These are phyloP conservation scores for Allophyes oxyacanthae DNA, from an alignment of 2,888 invertebrate species.

Conservation along the genomic window DNA sequence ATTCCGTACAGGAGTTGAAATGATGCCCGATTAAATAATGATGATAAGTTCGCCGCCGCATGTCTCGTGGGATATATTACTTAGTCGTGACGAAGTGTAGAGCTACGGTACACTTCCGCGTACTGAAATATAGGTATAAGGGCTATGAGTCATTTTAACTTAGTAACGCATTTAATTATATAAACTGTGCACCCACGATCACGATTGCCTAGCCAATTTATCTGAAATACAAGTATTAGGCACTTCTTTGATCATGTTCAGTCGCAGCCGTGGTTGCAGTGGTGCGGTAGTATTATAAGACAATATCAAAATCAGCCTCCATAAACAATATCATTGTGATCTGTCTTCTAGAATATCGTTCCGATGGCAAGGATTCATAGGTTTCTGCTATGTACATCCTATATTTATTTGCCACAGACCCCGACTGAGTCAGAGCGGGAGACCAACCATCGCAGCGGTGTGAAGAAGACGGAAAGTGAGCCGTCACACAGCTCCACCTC, in stretches of 20 bases:
- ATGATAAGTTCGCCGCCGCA: too few species aligned
- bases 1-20: too few species aligned
- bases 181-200: constrained; percentile 26
- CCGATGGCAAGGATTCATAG: constrained; percentile 19
- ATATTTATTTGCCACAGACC: constrained; percentile 54
- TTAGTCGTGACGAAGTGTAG: too few species aligned
- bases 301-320: too few species aligned
- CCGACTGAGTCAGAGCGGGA: constrained; percentile 61
- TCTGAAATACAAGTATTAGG: constrained; percentile 1
- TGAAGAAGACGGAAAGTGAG: constrained; percentile 88
- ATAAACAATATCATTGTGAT: neutral
- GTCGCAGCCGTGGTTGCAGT: neutral
- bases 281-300: too few species aligned
- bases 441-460: constrained; percentile 73
- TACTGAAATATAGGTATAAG: neutral
- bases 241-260: constrained; percentile 3
- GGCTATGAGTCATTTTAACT: constrained; percentile 16
- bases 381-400: constrained; percentile 9
- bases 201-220: constrained; percentile 1
- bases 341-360: neutral
- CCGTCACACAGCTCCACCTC: constrained; percentile 84
- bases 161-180: constrained; percentile 35
- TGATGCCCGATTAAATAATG: too few species aligned
- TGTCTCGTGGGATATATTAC: too few species aligned
- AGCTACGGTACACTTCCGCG: too few species aligned